Conservation (phyloP, 2,797 vertebrate genomes). For the Pipistrellus nathusii region DNA sequence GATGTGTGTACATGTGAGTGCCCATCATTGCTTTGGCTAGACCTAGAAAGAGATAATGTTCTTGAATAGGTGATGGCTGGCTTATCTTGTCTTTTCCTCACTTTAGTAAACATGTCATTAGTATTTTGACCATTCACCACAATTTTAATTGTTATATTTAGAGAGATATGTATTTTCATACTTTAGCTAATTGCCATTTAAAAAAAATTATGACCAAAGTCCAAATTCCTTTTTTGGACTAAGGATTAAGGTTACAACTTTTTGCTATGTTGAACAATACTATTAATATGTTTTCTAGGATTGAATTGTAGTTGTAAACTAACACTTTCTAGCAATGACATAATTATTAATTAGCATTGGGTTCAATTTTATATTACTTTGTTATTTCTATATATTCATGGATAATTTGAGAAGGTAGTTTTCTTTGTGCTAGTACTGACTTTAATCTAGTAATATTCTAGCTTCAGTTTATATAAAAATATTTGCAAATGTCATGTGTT, state of each 20-base stretch:
- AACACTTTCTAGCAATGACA: background rate
- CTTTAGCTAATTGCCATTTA: slow-evolving; percentile 2
- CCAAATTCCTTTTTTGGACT: background rate
- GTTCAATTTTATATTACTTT: background rate
- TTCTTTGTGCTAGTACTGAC: background rate
- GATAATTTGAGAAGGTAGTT: background rate
- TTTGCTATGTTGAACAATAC: slow-evolving; percentile 1
- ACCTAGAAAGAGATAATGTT: background rate
- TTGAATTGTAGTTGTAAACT: background rate
- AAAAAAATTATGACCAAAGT: background rate
- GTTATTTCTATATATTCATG: background rate
- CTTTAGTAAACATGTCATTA: background rate
- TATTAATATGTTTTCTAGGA: background rate
- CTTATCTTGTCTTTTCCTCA: background rate
- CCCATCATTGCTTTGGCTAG: background rate
- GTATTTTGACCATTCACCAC: background rate
- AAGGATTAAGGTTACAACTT: background rate
- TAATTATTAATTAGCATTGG: background rate
- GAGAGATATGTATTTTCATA: background rate
- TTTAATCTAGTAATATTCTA: background rate
- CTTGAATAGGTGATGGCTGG: background rate
- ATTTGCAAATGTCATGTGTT: background rate
- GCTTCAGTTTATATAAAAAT: background rate
- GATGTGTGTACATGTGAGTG: background rate
- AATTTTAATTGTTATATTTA: background rate